Evolutionary conservation across 2,113 vertebrate genomes (phyloP).

Genomic region (Uria aalge): DNA sequence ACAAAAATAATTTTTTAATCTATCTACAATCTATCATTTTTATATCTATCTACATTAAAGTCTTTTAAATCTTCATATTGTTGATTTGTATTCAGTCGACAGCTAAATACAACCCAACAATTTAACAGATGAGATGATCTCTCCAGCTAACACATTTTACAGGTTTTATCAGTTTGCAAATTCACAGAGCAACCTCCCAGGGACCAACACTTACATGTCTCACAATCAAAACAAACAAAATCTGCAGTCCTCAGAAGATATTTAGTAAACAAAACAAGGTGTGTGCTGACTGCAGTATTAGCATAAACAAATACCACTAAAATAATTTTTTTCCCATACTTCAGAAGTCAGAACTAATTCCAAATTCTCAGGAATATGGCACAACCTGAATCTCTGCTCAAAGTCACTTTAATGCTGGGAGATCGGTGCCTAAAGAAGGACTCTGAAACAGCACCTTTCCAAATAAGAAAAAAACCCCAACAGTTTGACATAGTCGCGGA

Average conservation of each 20-base stretch:
- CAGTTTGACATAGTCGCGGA: not conserved
- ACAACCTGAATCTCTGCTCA: not conserved
- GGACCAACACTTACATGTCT: conserved; percentile 11
- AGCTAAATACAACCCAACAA: not conserved
- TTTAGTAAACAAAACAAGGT: conserved; percentile 54
- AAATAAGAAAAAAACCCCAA: not conserved
- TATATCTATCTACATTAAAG: not conserved
- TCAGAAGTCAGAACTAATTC: not conserved
- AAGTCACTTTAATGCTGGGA: not conserved
- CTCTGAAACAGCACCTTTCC: not conserved
- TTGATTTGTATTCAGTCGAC: not conserved
- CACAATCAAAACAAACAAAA: conserved; percentile 55
- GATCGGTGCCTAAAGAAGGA: not conserved
- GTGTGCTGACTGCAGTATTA: conserved; percentile 12
- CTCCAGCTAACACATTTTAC: conserved; percentile 5
- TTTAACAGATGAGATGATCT: not conserved
- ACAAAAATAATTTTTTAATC: not conserved
- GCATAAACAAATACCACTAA: conserved; percentile 37
- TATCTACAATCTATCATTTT: not conserved
- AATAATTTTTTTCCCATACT: not conserved
- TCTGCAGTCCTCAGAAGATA: conserved; percentile 1
- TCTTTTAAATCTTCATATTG: not conserved
- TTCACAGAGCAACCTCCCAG: conserved; percentile 8
- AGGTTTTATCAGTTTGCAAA: conserved; percentile 56
- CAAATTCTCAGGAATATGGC: not conserved